Percentiles rank a stretch among this genome's conserved stretches.
Evolutionary conservation across 2,888 invertebrate genomes (phyloP).

Genomic region (Lampropteryx suffumata): DNA sequence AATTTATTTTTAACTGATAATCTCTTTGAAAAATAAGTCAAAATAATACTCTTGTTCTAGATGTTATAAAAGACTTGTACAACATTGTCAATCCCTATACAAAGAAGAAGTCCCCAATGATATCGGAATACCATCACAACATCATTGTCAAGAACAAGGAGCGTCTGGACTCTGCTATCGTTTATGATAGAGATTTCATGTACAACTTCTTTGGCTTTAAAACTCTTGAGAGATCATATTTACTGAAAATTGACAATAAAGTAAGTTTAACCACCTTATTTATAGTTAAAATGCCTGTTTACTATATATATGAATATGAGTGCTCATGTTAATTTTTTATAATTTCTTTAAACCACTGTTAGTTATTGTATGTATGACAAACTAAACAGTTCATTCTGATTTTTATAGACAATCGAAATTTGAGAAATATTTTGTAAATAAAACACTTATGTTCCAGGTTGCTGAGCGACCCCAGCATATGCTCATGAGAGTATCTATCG

Average conservation of each 20-base stretch:
- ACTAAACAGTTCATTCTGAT: no score
- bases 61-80: conserved; percentile 94
- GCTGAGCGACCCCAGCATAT: conserved; percentile 99
- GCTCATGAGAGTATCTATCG: conserved; percentile 98
- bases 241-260: conserved; percentile 95
- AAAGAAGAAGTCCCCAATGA: conserved; percentile 89
- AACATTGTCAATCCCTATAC: conserved; percentile 89
- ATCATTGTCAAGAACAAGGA: conserved; percentile 95
- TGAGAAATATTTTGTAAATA: no score
- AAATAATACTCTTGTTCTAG: conserved; percentile 74
- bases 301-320: no score
- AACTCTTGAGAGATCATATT: conserved; percentile 97
- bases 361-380: no score
- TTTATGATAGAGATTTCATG: conserved; percentile 97
- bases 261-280: conserved; percentile 40
- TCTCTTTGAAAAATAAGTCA: no score
- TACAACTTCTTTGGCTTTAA: conserved; percentile 99
- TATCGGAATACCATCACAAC: conserved; percentile 91
- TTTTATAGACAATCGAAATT: no score
- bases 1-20: no score
- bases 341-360: no score
- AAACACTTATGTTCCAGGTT: conserved; percentile 68
- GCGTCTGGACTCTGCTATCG: conserved; percentile 95
- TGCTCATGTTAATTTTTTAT: no score
- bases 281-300: no score